Conservation (phyloP, 53 echinoderm and acorn worm species). For the Antedon mediterranea region DNA sequence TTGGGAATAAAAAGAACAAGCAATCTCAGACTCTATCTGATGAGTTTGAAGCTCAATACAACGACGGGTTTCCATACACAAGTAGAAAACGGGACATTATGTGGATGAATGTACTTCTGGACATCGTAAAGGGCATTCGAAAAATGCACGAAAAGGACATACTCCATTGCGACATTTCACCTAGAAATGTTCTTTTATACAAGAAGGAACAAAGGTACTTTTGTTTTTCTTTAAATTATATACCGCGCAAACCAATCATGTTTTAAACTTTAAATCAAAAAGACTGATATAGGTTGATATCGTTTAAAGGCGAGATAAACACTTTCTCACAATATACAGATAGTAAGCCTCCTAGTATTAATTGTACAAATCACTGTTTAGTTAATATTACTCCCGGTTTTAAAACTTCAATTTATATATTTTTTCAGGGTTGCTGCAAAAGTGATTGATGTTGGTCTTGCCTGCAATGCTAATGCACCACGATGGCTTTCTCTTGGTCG, state of each 20-base stretch:
- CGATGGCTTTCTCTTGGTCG: neutral
- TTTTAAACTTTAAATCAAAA: too few relatives aligned
- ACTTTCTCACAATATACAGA: too few relatives aligned
- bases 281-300: too few relatives aligned
- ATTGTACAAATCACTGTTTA: neutral
- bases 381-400: neutral
- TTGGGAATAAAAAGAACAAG: neutral
- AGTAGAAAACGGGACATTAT: neutral
- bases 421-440: neutral
- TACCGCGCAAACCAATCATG: too few relatives aligned
- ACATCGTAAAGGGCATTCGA: neutral
- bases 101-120: neutral
- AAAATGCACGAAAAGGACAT: neutral
- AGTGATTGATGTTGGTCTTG: neutral
- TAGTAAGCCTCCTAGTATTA: neutral
- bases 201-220: neutral
- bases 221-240: neutral
- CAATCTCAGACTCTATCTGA: neutral
- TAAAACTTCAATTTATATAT: neutral
- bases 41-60: neutral
- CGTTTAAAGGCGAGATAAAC: too few relatives aligned
- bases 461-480: neutral
- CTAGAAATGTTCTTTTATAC: neutral
- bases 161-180: neutral
- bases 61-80: neutral